Base-by-base conservation (phyloP, 2,113 vertebrate species). In the Morone chrysops region DNA sequence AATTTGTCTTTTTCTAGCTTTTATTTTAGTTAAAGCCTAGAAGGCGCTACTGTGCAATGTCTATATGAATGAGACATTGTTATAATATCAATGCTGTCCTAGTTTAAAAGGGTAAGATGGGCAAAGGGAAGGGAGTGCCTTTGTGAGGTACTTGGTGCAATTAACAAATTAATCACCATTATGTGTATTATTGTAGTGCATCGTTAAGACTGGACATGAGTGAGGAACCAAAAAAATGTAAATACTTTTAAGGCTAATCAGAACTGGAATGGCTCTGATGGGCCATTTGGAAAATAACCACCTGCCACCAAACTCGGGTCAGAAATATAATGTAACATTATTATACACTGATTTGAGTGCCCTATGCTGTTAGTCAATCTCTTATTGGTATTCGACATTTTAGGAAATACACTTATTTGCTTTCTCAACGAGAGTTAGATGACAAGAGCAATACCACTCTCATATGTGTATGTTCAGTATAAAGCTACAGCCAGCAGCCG, bases 41-140 rank as follows among this genome's bases (percentile, higher is more conserved):
- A 72, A 45, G 59, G 65, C 50, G 45, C 22, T 60, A 68, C 47
- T 78, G 50, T 84, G 79, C 45, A 83, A 41, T 70, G 72, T 66
- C 11, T 80, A 62, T 80, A 66, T 91, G 53, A 90, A 87, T 57
- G 80, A 71, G 83, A 78, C 57, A 61, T 83, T 83, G 47, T 80
- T 85, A 80, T 22, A 45, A 36, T 83, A 51, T 63, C 31, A 70
- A 20, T 60, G 59, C 57, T 53, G 40, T 77, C n/a, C 45, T 38
- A 65, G 36, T 78, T 84, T 67, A 59, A 75, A 84, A 70, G 20
- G 48, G 31, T 62, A 57, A 72, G 53, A 70, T 73, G n/a, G 18
- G 38, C 16, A 75, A 87, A 85, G 9, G 56, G 82, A 82, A 70
- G 18, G 48, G 22, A 43, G 16, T 36, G 36, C 48, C 48, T 78